A percentile compares a stretch with the other conserved stretches of the same genome.
Conservation (phyloP, 2,113 vertebrate species). For the Phalacrocorax pelagicus region DNA sequence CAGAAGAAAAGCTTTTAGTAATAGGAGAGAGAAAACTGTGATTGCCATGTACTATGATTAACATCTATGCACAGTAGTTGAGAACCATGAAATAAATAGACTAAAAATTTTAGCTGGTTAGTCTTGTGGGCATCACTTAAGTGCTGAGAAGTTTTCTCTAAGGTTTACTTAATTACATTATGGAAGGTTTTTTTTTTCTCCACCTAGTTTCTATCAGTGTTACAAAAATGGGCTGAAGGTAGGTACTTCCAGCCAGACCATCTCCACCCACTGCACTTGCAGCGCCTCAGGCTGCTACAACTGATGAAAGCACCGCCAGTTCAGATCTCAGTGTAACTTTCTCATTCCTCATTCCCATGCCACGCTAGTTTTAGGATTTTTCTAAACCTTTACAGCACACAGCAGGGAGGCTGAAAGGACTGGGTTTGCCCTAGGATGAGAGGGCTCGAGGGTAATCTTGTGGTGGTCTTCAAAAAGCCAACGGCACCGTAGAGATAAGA, state of each 20-base stretch:
- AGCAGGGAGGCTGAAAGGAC: not conserved
- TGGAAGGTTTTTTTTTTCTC: not conserved
- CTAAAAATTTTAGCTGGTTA: not conserved
- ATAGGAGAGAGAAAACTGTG: not conserved
- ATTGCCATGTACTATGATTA: not conserved
- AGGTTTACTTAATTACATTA: not conserved
- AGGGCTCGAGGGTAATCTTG: not conserved
- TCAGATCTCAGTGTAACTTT: not conserved
- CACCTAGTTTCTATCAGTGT: not conserved
- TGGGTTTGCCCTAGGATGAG: not conserved
- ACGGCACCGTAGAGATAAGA: not conserved
- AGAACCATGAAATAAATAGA: not conserved
- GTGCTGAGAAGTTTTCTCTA: not conserved
- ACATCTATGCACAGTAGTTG: not conserved
- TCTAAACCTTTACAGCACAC: not conserved
- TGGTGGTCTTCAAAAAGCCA: not conserved
- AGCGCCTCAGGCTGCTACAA: not conserved
- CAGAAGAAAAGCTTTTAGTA: not conserved
- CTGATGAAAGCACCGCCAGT: not conserved
- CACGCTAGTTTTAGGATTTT: not conserved
- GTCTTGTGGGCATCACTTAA: not conserved
- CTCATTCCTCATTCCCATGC: not conserved
- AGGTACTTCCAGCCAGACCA: not conserved
- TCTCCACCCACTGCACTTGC: not conserved
- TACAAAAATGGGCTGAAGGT: not conserved